Conservation (phyloP, 1,140 invertebrate genomes). For the Penaeus japonicus region DNA sequence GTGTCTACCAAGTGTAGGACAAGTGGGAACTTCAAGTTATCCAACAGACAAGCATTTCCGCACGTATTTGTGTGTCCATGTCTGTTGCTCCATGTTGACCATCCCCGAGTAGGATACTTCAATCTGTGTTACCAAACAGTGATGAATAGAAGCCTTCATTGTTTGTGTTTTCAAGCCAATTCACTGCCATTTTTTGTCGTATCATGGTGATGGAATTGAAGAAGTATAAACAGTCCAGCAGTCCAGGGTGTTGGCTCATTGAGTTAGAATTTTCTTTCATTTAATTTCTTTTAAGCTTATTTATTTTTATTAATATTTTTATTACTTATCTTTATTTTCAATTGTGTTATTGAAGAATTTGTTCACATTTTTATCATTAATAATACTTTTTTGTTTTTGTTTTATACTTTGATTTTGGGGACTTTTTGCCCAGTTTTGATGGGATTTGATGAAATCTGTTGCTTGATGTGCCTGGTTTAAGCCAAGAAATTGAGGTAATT, state of each 20-base stretch:
- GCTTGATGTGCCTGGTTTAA: slow-evolving; percentile 45
- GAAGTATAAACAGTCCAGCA: slow-evolving; percentile 43
- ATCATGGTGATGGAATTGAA: slow-evolving; percentile 41
- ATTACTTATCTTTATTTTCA: too few species aligned
- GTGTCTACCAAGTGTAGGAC: slow-evolving; percentile 36
- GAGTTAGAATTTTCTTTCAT: slow-evolving; percentile 7
- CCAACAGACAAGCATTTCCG: slow-evolving; percentile 40
- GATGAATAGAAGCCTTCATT: slow-evolving; percentile 52
- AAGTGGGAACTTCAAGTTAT: slow-evolving; percentile 45
- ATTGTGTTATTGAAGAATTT: too few species aligned
- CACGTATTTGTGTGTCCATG: slow-evolving; percentile 50
- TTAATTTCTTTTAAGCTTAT: not conserved
- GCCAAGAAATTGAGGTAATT: slow-evolving; percentile 23
- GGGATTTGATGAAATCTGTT: slow-evolving; percentile 43
- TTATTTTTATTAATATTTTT: slow-evolving; percentile 8
- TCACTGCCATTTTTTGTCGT: slow-evolving; percentile 58
- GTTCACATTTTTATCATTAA: too few species aligned
- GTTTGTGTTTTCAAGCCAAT: slow-evolving; percentile 56
- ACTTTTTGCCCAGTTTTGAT: slow-evolving; percentile 23
- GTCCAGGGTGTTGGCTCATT: slow-evolving; percentile 43
- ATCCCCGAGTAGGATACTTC: slow-evolving; percentile 52
- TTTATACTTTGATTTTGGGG: slow-evolving; percentile 10
- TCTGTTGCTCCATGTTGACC: slow-evolving; percentile 52
- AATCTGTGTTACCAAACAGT: slow-evolving; percentile 56
- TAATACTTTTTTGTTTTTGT: not conserved